Base-by-base conservation (phyloP, 2,888 invertebrate species). In the Eubasilissa splendida region DNA sequence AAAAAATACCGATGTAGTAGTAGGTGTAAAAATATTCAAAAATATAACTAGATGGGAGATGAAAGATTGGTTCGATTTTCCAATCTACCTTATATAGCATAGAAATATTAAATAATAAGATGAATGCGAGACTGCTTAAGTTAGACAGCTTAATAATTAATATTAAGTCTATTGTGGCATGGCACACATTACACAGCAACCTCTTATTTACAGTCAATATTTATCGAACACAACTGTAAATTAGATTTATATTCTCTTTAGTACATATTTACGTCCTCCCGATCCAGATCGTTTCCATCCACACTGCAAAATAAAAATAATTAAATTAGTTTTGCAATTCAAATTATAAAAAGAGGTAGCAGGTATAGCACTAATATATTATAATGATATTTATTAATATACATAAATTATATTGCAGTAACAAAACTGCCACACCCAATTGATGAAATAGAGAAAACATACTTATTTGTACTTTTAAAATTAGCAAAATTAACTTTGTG, bases 151-250 rank as follows among this genome's bases (percentile, higher is more conserved):
- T 42, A 42, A 42, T 42, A n/a, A 79, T 59, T 79, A 79, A n/a
- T 56, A 65, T 79, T 74, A 65, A 58, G 73, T 77, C 59, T 74
- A 76, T 80, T 54, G 81, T 79, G 80, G 83, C 83, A 83, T 83
- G 83, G 83, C 83, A 83, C 83, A 80, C 81, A 71, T 76, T 80
- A 80, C 81, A 81, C 83, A 81, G 81, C 83, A 81, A 79, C 76
- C 74, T 83, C 83, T 42, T 73, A 78, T 76, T 80, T 76, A 77
- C 75, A 81, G 75, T 68, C 59, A 70, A 76, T 82, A 80, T 70
- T 70, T 76, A 65, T 76, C 50, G 60, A 73, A 31, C 33, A 78
- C 73, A 79, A 80, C 77, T 76, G 74, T 79, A 58, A 78, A 78
- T 59, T 71, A 33, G 65, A 80, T 65, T 76, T 59, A 56, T 54